Base-by-base conservation (phyloP, 2,888 invertebrate genomes). In the Lithosia quadra region DNA sequence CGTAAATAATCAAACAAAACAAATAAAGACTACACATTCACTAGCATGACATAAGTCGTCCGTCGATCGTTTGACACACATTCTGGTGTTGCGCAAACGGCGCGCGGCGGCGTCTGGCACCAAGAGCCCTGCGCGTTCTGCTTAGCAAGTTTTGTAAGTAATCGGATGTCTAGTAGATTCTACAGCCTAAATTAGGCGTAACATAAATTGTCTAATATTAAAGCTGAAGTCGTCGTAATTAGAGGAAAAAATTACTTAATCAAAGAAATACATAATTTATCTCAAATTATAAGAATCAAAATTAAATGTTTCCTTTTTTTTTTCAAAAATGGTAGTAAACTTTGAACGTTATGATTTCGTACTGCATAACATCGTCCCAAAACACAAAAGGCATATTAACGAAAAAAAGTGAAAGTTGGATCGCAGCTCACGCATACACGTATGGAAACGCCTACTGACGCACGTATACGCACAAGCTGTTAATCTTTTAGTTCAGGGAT, bases 321-420 rank as follows among this genome's bases (percentile, higher is more conserved):
- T 9, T 18, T 53, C 9, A 53, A 34, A 15, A 18, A 8, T 13
- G 21, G 33, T 34, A 49, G 49, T 62, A 63, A 63, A 63, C 18
- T 55, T 70, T 62, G 39, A 63, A 73, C 75, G 58, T 65, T 59
- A 78, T 76, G 69, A 74, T 69, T 75, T 69, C 80, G 79, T 86
- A 67, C 75, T 58, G 82, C 90, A 91, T 92, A 88, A 88, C 76
- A 72, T 87, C 88, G 75, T 91, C 91, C 93, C 91, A 91, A 90
- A 91, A 91, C 91, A 94, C 94, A 94, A 94, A 93, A 92, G 93
- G 90, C 90, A 88, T 91, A 91, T 90, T 89, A 90, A 92, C 92
- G 90, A 92, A 92, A 92, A 92, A 93, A 94, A 94, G 94, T 93
- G 94, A 94, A 94, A 95, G 94, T 89, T 72, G 74, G 79, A 72